A percentile compares a stretch with the other conserved stretches of the same genome.
These are phyloP conservation scores for Dromiciops gliroides DNA, from an alignment of 2,113 vertebrate genomes.

Conservation along the genomic window DNA sequence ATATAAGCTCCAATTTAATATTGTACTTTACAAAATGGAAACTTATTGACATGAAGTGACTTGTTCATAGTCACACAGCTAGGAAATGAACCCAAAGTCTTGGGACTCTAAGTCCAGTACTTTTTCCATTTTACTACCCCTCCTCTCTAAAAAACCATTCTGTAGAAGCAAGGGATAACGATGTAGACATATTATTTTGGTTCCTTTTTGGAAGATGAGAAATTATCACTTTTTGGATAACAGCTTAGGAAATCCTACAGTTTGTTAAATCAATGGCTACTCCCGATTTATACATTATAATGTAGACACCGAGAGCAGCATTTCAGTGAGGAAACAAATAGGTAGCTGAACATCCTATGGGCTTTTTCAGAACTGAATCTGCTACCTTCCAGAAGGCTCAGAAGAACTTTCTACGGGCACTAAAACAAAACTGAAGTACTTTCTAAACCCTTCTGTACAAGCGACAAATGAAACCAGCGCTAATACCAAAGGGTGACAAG, in stretches of 20 bases:
- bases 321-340: too few relatives aligned
- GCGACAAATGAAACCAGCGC: background rate
- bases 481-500: background rate
- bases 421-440: background rate
- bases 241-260: background rate
- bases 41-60: background rate
- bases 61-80: background rate
- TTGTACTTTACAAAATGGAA: background rate
- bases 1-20: background rate
- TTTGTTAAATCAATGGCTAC: background rate
- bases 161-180: background rate
- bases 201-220: background rate
- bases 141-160: background rate
- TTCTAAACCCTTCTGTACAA: background rate
- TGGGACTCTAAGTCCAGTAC: background rate
- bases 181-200: background rate
- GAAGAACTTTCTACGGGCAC: background rate
- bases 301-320: background rate
- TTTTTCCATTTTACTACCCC: background rate
- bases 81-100: background rate
- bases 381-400: background rate
- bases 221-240: conserved; percentile 34
- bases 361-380: background rate
- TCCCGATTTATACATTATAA: rapidly evolving
- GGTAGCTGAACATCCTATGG: rapidly evolving